Evolutionary conservation across 2,888 invertebrate genomes (phyloP).

Genomic region (Blastobasis lacticolella): DNA sequence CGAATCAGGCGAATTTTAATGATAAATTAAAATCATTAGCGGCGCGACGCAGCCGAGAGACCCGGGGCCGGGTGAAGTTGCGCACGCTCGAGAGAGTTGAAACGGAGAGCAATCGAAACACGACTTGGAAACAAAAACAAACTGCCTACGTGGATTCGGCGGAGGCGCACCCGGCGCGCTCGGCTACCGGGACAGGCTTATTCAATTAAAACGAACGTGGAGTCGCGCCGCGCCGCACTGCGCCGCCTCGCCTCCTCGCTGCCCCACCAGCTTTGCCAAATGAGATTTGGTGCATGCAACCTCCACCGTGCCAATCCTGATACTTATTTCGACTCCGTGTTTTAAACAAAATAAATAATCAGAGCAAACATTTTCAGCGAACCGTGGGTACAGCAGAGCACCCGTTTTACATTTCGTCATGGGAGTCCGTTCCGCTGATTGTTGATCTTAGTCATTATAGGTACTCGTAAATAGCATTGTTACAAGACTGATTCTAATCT

Average conservation of each 20-base stretch:
- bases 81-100: slow-evolving; percentile 24
- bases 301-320: slow-evolving; percentile 11
- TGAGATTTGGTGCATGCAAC: slow-evolving; percentile 29
- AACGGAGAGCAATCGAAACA: slow-evolving; percentile 32
- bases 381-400: no score
- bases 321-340: no score
- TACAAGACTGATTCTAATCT: no score
- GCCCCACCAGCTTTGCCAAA: slow-evolving; percentile 36
- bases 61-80: slow-evolving; percentile 8
- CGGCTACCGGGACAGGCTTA: slow-evolving; percentile 44
- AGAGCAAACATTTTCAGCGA: no score
- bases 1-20: slow-evolving; percentile 2
- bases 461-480: no score
- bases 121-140: slow-evolving; percentile 40
- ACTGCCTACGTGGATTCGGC: slow-evolving; percentile 40
- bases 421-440: no score
- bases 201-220: slow-evolving; percentile 54
- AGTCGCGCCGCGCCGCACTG: slow-evolving; percentile 29
- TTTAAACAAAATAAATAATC: no score
- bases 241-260: slow-evolving; percentile 40
- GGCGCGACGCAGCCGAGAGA: not conserved
- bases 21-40: slow-evolving; percentile 1
- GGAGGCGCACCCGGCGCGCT: slow-evolving; percentile 28
- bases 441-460: no score
- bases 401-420: no score